These are phyloP conservation scores for Aphaenogaster rudis DNA, from an alignment of 1,140 invertebrate genomes.

Conservation along the genomic window DNA sequence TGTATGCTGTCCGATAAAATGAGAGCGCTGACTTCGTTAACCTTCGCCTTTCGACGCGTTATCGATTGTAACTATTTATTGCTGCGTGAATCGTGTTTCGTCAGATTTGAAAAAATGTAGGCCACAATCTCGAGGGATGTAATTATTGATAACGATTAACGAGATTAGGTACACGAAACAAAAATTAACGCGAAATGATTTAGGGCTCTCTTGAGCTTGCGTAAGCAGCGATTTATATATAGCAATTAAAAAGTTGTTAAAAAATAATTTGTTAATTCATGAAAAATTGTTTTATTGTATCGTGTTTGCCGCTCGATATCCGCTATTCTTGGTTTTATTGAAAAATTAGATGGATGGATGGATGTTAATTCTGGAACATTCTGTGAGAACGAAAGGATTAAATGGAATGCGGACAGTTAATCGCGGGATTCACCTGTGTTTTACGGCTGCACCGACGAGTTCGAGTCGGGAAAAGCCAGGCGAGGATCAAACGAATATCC, in stretches of 20 bases:
- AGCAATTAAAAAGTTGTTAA: neutral
- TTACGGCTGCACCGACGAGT: neutral
- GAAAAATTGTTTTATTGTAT: neutral
- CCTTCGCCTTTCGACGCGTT: neutral
- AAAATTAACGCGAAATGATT: constrained; percentile 1
- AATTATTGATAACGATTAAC: constrained; percentile 6
- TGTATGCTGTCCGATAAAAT: neutral
- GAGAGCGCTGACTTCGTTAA: neutral
- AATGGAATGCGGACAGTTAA: constrained; percentile 20
- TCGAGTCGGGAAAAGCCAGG: constrained; percentile 10
- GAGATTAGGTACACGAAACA: neutral
- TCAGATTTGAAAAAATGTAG: neutral
- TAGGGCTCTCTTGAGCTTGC: neutral
- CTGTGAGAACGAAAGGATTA: constrained; percentile 7
- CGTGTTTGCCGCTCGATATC: neutral
- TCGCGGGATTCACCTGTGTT: constrained; percentile 43
- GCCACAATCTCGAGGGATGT: neutral
- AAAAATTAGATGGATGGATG: constrained; percentile 10
- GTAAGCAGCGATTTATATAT: neutral
- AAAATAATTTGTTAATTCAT: neutral
- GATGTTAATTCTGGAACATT: constrained; percentile 37
- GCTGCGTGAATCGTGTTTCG: neutral
- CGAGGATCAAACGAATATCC: constrained; percentile 22
- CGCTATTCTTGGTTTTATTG: neutral
- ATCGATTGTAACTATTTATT: constrained; percentile 31